Conservation (phyloP, 30 jellyfish, hydroid and myxozoan genomes). For the Nemopilema nomurai region DNA sequence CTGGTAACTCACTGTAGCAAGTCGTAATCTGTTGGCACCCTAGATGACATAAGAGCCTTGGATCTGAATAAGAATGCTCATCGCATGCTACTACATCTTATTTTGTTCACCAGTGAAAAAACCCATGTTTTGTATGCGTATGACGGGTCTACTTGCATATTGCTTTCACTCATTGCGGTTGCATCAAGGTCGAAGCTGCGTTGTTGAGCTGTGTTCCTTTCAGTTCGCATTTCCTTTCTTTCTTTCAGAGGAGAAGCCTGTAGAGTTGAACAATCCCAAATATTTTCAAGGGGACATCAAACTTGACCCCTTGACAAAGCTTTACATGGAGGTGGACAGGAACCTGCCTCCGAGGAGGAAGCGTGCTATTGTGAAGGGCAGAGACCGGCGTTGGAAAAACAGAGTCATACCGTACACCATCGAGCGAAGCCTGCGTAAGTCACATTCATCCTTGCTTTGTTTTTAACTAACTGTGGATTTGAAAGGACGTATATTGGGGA, state of each 20-base stretch:
- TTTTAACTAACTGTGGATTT: too few relatives aligned
- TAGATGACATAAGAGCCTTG: too few relatives aligned
- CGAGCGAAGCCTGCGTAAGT: constrained; percentile 70
- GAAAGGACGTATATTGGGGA: too few relatives aligned
- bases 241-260: constrained; percentile 3
- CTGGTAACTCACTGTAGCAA: background rate
- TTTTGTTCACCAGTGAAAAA: background rate
- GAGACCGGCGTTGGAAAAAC: constrained; percentile 46
- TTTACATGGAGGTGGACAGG: constrained; percentile 71
- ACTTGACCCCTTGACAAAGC: constrained; percentile 74
- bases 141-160: background rate
- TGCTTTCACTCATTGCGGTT: background rate
- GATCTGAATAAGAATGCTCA: background rate
- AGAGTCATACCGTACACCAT: constrained; percentile 63
- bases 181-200: background rate
- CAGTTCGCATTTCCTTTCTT: background rate
- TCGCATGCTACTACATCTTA: background rate
- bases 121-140: background rate
- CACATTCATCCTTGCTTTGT: background rate
- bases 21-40: too few relatives aligned
- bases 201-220: background rate
- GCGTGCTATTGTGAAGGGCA: constrained; percentile 57
- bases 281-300: constrained; percentile 76
- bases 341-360: constrained; percentile 69
- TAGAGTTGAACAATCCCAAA: constrained; percentile 16